Conservation (phyloP, 2,113 vertebrate species). For the Centropus bengalensis region DNA sequence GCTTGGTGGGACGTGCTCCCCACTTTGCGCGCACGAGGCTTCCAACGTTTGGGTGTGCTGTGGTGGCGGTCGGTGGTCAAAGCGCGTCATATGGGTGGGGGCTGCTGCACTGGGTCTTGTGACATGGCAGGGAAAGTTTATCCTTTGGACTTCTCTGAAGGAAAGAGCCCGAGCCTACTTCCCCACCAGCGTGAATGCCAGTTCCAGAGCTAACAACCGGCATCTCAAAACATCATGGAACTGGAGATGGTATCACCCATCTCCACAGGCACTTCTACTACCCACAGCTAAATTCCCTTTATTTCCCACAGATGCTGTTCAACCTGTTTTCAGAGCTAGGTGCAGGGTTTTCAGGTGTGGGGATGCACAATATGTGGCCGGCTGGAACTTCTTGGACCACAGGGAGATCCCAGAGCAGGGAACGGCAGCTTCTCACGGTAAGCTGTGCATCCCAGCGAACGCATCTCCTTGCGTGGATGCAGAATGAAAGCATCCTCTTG, state of each 20-base stretch:
- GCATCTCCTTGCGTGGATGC: not conserved
- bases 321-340: not conserved
- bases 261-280: not conserved
- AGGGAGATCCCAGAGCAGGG: not conserved
- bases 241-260: not conserved
- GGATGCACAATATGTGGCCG: not conserved
- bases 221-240: not conserved
- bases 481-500: not conserved
- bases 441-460: not conserved
- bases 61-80: rapidly evolving
- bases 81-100: rapidly evolving
- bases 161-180: rapidly evolving
- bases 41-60: rapidly evolving
- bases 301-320: not conserved
- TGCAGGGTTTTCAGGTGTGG: not conserved
- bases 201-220: not conserved
- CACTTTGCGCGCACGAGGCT: not conserved
- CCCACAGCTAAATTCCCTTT: not conserved
- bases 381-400: not conserved
- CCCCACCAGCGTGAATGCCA: rapidly evolving
- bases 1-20: rapidly evolving
- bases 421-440: not conserved
- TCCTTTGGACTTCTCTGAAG: not conserved
- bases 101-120: not conserved
- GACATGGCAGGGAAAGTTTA: not conserved